phyloP scores from a whole-genome alignment of 1,140 invertebrate genomes.

The Latrodectus geometricus region DNA sequence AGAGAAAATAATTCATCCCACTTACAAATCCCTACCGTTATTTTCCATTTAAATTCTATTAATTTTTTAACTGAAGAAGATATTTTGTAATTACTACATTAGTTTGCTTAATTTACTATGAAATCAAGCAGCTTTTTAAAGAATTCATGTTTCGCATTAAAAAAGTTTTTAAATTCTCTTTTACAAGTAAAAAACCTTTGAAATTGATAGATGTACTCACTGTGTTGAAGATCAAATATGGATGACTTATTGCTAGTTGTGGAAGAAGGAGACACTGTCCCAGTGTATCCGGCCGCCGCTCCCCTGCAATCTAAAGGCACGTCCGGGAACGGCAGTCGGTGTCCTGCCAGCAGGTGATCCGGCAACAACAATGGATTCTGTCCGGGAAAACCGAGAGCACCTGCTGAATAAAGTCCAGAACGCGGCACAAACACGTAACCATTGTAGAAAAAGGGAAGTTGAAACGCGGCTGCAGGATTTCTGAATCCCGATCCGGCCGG shows the following conservation, averaged over 20 bases:
- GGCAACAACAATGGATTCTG: slow-evolving; percentile 2
- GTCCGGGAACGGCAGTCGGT: slow-evolving; percentile 23
- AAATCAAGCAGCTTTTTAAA: too few species aligned
- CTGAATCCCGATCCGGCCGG: slow-evolving; percentile 21
- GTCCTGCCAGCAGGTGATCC: neutral
- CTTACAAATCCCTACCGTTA: too few species aligned
- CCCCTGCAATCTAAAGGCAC: slow-evolving; percentile 30
- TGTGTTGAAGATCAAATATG: slow-evolving; percentile 21
- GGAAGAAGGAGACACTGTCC: slow-evolving; percentile 14
- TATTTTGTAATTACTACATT: too few species aligned
- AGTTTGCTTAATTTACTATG: too few species aligned
- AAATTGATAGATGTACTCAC: slow-evolving; percentile 6
- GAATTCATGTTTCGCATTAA: too few species aligned
- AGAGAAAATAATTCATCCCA: too few species aligned
- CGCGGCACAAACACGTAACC: slow-evolving; percentile 49
- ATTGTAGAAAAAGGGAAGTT: slow-evolving; percentile 54
- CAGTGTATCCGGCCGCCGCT: slow-evolving; percentile 8
- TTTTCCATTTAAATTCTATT: too few species aligned
- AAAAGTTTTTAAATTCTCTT: too few species aligned
- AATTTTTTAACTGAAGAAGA: too few species aligned
- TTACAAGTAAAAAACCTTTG: too few species aligned
- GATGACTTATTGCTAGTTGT: slow-evolving; percentile 48
- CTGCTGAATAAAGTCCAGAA: slow-evolving; percentile 40
- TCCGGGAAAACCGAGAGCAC: slow-evolving; percentile 28
- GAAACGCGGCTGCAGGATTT: slow-evolving; percentile 31